Percentiles rank a stretch among this genome's conserved stretches.
Conservation (phyloP, 2,113 vertebrate species). For the Apodemus speciosus region DNA sequence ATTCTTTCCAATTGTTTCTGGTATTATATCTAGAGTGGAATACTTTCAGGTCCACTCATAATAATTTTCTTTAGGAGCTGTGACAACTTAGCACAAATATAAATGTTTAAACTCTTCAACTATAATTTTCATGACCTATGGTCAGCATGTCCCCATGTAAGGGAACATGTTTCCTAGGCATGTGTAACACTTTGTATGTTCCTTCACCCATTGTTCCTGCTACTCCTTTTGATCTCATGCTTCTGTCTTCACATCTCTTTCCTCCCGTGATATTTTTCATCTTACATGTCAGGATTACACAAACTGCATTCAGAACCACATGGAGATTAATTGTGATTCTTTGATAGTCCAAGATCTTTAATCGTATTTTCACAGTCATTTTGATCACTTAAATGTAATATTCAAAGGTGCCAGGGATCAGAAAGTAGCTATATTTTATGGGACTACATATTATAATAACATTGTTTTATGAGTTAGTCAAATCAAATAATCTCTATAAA, state of each 20-base stretch:
- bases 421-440: neutral
- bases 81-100: neutral
- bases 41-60: neutral
- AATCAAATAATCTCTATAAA: neutral
- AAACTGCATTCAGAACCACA: fast-evolving
- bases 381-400: neutral
- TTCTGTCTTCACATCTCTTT: neutral
- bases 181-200: neutral
- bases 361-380: neutral
- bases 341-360: neutral
- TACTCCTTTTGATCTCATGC: neutral
- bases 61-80: neutral
- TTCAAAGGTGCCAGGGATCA: neutral
- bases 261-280: neutral
- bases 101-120: neutral
- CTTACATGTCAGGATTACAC: neutral
- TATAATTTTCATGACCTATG: neutral
- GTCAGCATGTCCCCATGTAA: neutral
- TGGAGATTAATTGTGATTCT: neutral
- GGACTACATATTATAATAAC: fast-evolving
- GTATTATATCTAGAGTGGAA: neutral
- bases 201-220: fast-evolving
- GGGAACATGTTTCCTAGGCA: neutral
- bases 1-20: neutral
- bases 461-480: neutral